phyloP scores from a whole-genome alignment of 2,113 vertebrate species.

The Struthio camelus region DNA sequence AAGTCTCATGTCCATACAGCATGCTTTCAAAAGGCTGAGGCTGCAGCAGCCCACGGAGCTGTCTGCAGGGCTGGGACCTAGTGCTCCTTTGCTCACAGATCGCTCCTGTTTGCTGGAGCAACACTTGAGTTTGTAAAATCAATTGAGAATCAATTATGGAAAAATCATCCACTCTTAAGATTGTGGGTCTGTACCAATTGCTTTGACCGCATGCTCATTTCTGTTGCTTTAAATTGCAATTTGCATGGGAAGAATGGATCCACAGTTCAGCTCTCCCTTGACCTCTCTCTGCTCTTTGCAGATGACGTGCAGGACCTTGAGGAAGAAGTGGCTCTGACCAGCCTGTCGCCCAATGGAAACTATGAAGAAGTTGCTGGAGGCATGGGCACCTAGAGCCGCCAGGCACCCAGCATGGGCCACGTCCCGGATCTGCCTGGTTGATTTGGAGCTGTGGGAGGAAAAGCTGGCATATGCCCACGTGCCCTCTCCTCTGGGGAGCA shows the following conservation, averaged over 20 bases:
- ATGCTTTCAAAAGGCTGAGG: neutral
- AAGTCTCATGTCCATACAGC: fast-evolving
- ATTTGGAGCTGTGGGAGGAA: neutral
- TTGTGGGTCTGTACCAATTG: neutral
- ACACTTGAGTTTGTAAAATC: neutral
- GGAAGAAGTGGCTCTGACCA: conserved; percentile 72
- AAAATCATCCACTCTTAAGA: neutral
- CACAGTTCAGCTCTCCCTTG: neutral
- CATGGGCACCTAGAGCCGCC: neutral
- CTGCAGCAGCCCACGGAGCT: neutral
- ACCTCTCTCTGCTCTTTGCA: conserved; percentile 31
- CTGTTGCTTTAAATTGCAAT: neutral
- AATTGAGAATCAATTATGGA: neutral
- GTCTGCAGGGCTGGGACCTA: neutral
- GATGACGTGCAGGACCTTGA: conserved; percentile 27
- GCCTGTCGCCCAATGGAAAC: conserved; percentile 60
- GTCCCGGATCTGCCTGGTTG: neutral
- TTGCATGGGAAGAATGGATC: neutral
- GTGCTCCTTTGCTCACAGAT: neutral
- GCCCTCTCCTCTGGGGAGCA: neutral
- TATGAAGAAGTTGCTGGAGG: conserved; percentile 35
- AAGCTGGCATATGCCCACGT: neutral
- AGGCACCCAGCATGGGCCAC: neutral
- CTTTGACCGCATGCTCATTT: neutral
- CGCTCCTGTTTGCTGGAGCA: neutral